Percentiles rank a stretch among this genome's conserved stretches.
Conservation (phyloP, 2,888 invertebrate genomes). For the Drosophila parthenogenetica region DNA sequence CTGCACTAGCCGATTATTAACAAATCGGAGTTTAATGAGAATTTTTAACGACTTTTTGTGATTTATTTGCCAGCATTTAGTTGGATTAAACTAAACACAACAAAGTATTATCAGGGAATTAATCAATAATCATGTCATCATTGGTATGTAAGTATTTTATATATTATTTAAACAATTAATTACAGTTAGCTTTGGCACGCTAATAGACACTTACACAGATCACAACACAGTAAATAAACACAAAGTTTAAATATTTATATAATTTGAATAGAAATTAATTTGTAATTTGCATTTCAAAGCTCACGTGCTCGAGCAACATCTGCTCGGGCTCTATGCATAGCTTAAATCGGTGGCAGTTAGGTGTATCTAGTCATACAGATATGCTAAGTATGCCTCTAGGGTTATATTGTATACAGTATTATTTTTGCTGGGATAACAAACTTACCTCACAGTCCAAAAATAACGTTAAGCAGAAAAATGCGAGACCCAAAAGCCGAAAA, state of each 20-base stretch:
- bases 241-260: conserved; percentile 44
- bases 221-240: conserved; percentile 8
- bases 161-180: conserved; percentile 58
- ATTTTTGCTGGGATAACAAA: conserved; percentile 9
- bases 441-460: conserved; percentile 73
- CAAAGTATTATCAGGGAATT: conserved; percentile 5
- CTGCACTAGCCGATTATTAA: conserved; percentile 27
- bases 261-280: conserved; percentile 41
- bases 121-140: conserved; percentile 8
- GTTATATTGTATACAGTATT: not conserved
- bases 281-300: conserved; percentile 68
- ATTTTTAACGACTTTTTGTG: conserved; percentile 5
- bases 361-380: conserved; percentile 10
- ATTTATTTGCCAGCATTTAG: conserved; percentile 5
- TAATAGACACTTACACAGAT: conserved; percentile 52
- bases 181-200: conserved; percentile 42
- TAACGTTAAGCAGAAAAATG: conserved; percentile 65
- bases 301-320: conserved; percentile 52
- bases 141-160: conserved; percentile 21
- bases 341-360: conserved; percentile 9
- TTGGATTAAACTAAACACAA: conserved; percentile 7
- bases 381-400: conserved; percentile 17
- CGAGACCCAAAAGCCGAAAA: conserved; percentile 57
- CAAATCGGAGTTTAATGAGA: conserved; percentile 15
- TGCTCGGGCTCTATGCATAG: conserved; percentile 27